Conservation (phyloP, 2,113 vertebrate species). For the Dromaius novaehollandiae region DNA sequence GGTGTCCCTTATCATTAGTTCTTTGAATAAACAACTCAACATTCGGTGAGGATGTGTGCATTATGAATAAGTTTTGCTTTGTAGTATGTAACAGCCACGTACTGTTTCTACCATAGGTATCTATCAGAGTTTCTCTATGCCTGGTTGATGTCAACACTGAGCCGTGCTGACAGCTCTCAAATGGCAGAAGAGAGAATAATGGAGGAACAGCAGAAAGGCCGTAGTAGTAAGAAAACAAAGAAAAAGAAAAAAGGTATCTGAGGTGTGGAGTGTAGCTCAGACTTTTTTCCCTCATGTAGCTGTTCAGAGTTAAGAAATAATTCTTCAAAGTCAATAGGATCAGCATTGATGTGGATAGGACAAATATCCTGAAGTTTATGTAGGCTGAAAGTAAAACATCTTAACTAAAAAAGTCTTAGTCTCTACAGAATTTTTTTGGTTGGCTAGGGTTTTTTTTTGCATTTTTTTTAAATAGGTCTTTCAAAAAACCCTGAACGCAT, state of each 20-base stretch:
- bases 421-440: fast-evolving
- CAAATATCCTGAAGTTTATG: not conserved
- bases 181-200: conserved; percentile 97
- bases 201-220: conserved; percentile 96
- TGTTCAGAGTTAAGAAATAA: not conserved
- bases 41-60: fast-evolving
- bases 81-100: fast-evolving
- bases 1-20: not conserved
- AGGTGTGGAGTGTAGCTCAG: not conserved
- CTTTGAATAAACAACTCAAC: not conserved
- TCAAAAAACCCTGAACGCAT: not conserved
- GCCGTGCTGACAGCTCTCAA: conserved; percentile 95
- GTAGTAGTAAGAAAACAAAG: conserved; percentile 98
- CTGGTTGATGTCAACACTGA: conserved; percentile 98
- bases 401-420: not conserved
- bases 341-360: not conserved
- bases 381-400: not conserved
- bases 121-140: conserved; percentile 97
- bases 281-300: not conserved
- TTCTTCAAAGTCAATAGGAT: not conserved
- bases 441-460: not conserved
- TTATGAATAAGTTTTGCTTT: fast-evolving
- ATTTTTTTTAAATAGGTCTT: not conserved
- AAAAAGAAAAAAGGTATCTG: conserved; percentile 97
- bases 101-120: conserved; percentile 80